Evolutionary conservation across 2,113 vertebrate species (phyloP).

Genomic region (Hylia prasina): DNA sequence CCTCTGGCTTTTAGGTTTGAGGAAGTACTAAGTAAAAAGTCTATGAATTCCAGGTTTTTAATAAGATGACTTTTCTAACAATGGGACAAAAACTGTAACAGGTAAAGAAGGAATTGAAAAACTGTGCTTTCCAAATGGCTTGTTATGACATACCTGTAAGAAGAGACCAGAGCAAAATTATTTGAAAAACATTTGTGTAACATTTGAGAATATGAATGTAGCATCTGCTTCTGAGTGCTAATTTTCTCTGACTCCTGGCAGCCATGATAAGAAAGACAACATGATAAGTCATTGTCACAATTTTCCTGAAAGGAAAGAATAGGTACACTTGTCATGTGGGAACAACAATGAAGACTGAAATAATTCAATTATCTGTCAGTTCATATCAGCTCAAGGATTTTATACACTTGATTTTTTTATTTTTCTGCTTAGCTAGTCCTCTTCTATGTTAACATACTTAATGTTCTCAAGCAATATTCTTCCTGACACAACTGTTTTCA

Average conservation of each 20-base stretch:
- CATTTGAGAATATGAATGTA: neutral
- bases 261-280: neutral
- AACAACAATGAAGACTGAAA: neutral
- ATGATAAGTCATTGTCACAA: neutral
- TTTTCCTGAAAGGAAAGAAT: neutral
- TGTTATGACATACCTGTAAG: neutral
- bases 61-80: neutral
- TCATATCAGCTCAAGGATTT: neutral
- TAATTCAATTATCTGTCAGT: neutral
- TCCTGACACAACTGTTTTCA: neutral
- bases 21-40: neutral
- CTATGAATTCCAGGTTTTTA: neutral
- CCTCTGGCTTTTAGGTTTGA: neutral
- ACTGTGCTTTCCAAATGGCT: neutral
- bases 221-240: neutral
- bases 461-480: neutral
- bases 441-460: neutral
- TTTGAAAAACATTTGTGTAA: neutral
- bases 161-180: neutral
- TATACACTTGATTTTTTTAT: neutral
- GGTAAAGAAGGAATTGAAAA: neutral
- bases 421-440: neutral
- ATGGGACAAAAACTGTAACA: neutral
- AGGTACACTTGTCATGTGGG: neutral
- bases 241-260: neutral